Conservation (phyloP, 2,888 invertebrate genomes). For the Pomacea canaliculata region DNA sequence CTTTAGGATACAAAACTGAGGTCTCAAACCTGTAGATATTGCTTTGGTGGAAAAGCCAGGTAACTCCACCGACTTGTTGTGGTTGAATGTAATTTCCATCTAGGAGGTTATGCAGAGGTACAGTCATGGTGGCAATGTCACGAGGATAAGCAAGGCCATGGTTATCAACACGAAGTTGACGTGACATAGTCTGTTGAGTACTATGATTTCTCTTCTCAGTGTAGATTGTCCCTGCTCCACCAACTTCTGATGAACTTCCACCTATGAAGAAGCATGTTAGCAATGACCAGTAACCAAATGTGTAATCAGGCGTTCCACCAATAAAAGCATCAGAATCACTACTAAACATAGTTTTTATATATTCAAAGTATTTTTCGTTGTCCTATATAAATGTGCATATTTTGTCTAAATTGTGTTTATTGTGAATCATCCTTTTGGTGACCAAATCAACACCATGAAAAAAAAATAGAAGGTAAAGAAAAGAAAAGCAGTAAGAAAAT, state of each 20-base stretch:
- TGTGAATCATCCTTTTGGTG: too few species aligned
- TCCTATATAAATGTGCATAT: too few species aligned
- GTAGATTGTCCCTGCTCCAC: conserved; percentile 55
- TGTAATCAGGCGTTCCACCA: too few species aligned
- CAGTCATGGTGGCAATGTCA: conserved; percentile 27
- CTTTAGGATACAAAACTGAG: too few species aligned
- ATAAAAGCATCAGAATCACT: too few species aligned
- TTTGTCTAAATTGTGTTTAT: too few species aligned
- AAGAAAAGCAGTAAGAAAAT: too few species aligned
- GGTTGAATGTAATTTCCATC: conserved; percentile 48
- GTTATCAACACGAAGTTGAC: conserved; percentile 47
- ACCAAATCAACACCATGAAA: too few species aligned
- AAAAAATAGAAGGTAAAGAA: too few species aligned
- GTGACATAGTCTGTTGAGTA: conserved; percentile 27
- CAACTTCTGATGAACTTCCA: conserved; percentile 38
- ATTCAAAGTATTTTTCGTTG: too few species aligned
- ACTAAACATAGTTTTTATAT: too few species aligned
- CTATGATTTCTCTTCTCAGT: conserved; percentile 34
- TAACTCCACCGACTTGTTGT: conserved; percentile 44
- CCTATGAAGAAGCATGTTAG: not conserved
- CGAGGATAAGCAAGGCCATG: conserved; percentile 46
- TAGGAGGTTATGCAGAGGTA: conserved; percentile 41
- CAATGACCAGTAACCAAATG: too few species aligned
- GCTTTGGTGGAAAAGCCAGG: conserved; percentile 46
- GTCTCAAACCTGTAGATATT: not conserved